Base-by-base conservation (phyloP, 1,140 invertebrate species). In the Scaptomyza graminum region DNA sequence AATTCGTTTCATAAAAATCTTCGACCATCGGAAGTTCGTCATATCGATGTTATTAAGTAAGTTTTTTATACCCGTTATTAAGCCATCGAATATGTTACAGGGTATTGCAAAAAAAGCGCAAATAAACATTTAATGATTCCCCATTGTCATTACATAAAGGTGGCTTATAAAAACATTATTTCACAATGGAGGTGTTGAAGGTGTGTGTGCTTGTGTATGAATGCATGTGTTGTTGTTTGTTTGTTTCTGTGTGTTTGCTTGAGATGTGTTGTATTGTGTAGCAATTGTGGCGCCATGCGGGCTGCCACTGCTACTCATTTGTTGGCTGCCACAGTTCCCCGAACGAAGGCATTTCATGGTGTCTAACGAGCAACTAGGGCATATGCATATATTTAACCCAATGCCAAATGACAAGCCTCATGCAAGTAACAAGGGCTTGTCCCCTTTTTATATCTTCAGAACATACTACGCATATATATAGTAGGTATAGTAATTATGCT, bases 111-210 rank as follows among this genome's bases (percentile, higher is more conserved):
- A 67, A 71, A 72, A 68, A 74, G 66, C 61, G 76, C 82, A 82
- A 81, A 85, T 85, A 85, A 74, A 79, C 83, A 85, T 87, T 85
- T 88, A 88, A 88, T 87, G 82, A 88, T 87, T 87, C 82, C 82
- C 82, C 79, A 87, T 87, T 88, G 83, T 88, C 82, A 88, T 88
- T 79, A 82, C 72, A 88, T 87, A 87, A 87, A 87, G 82, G 83
- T 87, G 82, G 70, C 82, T 87, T 87, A 87, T 88, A 87, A 87
- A 87, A 87, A 79, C 82, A 82, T 88, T 87, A 88, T 87, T 87
- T 87, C 78, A 85, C 78, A 82, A 66, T 72, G 55, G 39, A 60
- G 55, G 63, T 67, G 69, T 41, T 66, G 31, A 34, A 16, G 31
- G 37, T 22, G 3, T 52, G 11, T 31, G 13, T 47, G 41, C 12